Evolutionary conservation across 1,140 invertebrate species (phyloP).

Genomic region (Oscheius sp.): DNA sequence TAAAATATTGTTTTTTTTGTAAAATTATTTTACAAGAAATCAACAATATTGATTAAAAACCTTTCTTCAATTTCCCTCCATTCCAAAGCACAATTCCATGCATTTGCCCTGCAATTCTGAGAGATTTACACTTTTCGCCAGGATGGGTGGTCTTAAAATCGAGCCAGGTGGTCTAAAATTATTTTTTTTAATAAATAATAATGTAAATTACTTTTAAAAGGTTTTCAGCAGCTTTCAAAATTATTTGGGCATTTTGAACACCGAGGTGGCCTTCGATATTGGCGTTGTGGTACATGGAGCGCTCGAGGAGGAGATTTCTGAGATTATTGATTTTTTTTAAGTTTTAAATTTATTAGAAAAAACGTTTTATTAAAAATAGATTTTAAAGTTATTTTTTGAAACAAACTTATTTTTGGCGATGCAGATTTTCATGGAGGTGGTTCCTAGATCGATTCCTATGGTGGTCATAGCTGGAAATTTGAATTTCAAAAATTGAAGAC

Average conservation of each 20-base stretch:
- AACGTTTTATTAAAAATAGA: neutral
- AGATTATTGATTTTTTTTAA: no score
- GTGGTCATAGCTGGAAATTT: neutral
- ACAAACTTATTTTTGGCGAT: neutral
- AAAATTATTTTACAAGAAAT: no score
- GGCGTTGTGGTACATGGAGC: neutral
- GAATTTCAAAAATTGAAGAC: no score
- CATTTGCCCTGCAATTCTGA: neutral
- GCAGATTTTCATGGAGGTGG: neutral
- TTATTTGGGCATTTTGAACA: neutral
- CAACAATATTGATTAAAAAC: no score
- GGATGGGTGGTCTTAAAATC: no score
- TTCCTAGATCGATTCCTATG: constrained; percentile 1
- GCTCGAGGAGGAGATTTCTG: neutral
- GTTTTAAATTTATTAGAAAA: no score
- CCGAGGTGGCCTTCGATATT: neutral
- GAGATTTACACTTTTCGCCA: no score
- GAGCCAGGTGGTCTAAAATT: no score
- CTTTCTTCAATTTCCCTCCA: neutral
- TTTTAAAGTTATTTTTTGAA: no score
- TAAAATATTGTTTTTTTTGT: no score
- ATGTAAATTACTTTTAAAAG: no score
- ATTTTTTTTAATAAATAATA: no score
- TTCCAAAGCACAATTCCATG: neutral
- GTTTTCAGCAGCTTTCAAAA: neutral